Percentiles rank a stretch among this genome's conserved stretches.
phyloP scores from a whole-genome alignment of 2,113 vertebrate genomes.

The Ochotona princeps region DNA sequence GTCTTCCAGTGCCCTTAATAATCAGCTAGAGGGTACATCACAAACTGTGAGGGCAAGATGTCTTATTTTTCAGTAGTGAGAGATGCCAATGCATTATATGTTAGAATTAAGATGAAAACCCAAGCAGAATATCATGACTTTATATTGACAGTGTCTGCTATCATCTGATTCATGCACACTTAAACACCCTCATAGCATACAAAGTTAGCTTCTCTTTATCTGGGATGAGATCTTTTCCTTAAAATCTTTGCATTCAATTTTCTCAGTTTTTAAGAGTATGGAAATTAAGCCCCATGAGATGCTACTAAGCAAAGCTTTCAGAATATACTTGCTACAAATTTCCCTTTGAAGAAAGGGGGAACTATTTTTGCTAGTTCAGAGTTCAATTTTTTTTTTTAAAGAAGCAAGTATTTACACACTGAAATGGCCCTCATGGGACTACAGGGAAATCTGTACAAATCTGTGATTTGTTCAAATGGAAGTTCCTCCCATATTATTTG shows the following conservation, averaged over 20 bases:
- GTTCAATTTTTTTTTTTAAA: not conserved
- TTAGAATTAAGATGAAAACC: constrained; percentile 43
- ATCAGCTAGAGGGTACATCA: not conserved
- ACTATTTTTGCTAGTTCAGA: not conserved
- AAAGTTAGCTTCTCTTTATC: constrained; percentile 34
- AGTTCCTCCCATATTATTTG: not conserved
- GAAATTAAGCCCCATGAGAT: not conserved
- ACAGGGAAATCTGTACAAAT: not conserved
- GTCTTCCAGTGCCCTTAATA: not conserved
- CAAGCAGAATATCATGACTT: not conserved
- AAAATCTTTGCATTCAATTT: constrained; percentile 12
- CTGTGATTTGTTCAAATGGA: constrained; percentile 4
- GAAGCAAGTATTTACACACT: not conserved
- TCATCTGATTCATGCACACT: not conserved
- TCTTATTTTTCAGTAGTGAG: constrained; percentile 37
- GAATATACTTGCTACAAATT: constrained; percentile 31
- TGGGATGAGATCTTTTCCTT: constrained; percentile 34
- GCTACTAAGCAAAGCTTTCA: not conserved
- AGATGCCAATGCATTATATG: not conserved
- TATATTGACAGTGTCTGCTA: not conserved
- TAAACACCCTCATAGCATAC: not conserved
- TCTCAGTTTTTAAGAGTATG: not conserved
- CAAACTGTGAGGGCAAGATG: not conserved
- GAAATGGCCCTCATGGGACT: constrained; percentile 37
- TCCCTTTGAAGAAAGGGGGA: not conserved